Evolutionary conservation across 1,140 invertebrate genomes (phyloP), one percentile per base, ranked within the genome.

Genomic region (Drosophila suzukii): DNA sequence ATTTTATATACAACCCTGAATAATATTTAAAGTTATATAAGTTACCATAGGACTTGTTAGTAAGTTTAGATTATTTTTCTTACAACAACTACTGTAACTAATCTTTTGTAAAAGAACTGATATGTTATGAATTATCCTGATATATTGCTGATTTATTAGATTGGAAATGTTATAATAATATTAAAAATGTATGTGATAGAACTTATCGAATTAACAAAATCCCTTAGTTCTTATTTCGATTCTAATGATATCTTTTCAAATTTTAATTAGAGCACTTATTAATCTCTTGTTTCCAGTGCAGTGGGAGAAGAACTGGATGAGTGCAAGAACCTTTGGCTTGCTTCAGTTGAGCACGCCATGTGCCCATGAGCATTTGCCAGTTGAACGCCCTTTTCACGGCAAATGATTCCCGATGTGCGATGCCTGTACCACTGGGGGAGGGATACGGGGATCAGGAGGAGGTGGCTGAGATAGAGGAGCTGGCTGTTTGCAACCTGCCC

Each of bases 351-450:
- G 68, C 83, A 89, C 77, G 84, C 80, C 76, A 88, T 88, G 83
- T 89, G 84, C 75, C 77, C 79, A 82, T 88, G 81, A 79, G 83
- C 76, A 78, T 85, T 86, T 86, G 81, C 78, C 80, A 88, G 90
- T 90, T 92, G 83, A 92, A 92, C 83, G 86, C 85, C 91, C 91
- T 92, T 92, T 92, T 92, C 91, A 92, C 91, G 91, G 91, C 91
- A 92, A 83, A 85, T 91, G 84, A 86, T 90, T 92, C 85, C 75
- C 67, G 58, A 76, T 81, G 73, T 51, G 53, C 65, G 51, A 71
- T 59, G 77, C 62, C 75, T 61, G 75, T 70, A 77, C 65, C 74
- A 65, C 12, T 27, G 49, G 20, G 15, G 34, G 67, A 34, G 41
- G 20, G 2, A 57, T 50, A 8, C 8, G 24, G 41, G 51, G 43